Evolutionary conservation across 2,797 vertebrate genomes (phyloP).

Genomic region (Odontamblyopus lacepedii): DNA sequence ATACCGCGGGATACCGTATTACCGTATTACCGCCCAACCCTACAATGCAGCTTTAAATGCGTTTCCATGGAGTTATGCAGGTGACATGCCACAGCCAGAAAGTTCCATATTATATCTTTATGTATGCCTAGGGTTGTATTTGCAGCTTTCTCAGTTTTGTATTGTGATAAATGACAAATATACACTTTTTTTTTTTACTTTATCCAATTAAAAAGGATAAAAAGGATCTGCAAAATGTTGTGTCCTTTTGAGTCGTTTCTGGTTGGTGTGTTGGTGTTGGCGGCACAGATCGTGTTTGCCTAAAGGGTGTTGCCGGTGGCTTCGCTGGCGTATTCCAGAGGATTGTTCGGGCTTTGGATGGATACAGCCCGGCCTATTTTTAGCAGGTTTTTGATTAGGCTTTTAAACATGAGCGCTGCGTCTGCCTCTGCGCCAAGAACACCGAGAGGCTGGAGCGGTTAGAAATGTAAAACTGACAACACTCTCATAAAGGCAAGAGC

Average conservation of each 20-base stretch:
- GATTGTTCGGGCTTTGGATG: constrained; percentile 39
- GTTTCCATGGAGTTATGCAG: too few species aligned
- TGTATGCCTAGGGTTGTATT: too few species aligned
- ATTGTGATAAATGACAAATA: too few species aligned
- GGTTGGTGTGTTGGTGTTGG: neutral
- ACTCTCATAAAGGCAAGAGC: neutral
- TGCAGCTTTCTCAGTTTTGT: too few species aligned
- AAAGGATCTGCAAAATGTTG: too few species aligned
- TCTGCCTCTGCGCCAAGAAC: constrained; percentile 27
- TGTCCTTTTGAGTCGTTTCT: neutral
- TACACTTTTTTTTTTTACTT: too few species aligned
- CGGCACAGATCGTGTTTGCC: constrained; percentile 45
- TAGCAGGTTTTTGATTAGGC: constrained; percentile 32
- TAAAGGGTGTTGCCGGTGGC: constrained; percentile 31
- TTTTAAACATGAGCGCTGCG: constrained; percentile 33
- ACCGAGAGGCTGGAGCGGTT: constrained; percentile 32
- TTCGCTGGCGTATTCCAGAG: constrained; percentile 21
- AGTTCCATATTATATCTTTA: too few species aligned
- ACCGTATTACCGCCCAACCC: too few species aligned
- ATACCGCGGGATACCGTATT: too few species aligned
- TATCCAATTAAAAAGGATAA: too few species aligned
- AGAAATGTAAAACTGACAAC: constrained; percentile 17
- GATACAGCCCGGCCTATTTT: constrained; percentile 43
- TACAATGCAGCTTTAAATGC: too few species aligned
- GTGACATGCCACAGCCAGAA: too few species aligned